These are phyloP conservation scores for Mesorhabditis spiculigera DNA, from an alignment of 2,888 invertebrate species.

Conservation along the genomic window DNA sequence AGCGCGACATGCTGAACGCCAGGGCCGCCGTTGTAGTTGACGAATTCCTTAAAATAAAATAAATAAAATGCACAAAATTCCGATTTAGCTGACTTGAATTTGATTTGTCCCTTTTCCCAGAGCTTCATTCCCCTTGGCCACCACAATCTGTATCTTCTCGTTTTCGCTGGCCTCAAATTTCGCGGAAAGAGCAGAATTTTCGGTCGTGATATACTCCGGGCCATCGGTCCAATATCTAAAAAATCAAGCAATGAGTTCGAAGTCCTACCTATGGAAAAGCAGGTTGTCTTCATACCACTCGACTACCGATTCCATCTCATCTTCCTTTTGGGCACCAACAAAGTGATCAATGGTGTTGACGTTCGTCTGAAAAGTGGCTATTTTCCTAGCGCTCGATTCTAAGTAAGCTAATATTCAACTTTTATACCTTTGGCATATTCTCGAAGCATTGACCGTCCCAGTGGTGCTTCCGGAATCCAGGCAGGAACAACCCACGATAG, in stretches of 20 bases:
- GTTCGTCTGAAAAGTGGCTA: conserved; percentile 62
- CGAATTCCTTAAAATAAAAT: conserved; percentile 72
- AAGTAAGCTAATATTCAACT: not conserved
- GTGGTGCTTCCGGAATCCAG: conserved; percentile 69
- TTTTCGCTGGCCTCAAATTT: conserved; percentile 96
- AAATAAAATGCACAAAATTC: not conserved
- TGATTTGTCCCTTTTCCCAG: not conserved
- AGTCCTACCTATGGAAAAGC: conserved; percentile 55
- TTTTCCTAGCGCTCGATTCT: not conserved
- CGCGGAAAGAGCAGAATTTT: conserved; percentile 92
- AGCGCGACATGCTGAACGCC: conserved; percentile 97
- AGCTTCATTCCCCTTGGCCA: not conserved
- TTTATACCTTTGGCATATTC: conserved; percentile 32
- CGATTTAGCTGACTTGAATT: not conserved
- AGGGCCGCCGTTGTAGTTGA: conserved; percentile 93
- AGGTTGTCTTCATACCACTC: conserved; percentile 79
- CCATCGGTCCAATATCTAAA: conserved; percentile 82
- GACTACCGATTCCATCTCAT: conserved; percentile 81
- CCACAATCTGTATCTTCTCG: conserved; percentile 76
- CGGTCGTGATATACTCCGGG: conserved; percentile 88
- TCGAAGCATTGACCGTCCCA: conserved; percentile 37
- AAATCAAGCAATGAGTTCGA: no score
- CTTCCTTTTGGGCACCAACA: conserved; percentile 93
- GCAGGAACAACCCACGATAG: conserved; percentile 82
- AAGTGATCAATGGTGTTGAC: conserved; percentile 91